A percentile compares a stretch with the other conserved stretches of the same genome.
Evolutionary conservation across 2,797 vertebrate genomes (phyloP).

Genomic region (Danio kyathit): DNA sequence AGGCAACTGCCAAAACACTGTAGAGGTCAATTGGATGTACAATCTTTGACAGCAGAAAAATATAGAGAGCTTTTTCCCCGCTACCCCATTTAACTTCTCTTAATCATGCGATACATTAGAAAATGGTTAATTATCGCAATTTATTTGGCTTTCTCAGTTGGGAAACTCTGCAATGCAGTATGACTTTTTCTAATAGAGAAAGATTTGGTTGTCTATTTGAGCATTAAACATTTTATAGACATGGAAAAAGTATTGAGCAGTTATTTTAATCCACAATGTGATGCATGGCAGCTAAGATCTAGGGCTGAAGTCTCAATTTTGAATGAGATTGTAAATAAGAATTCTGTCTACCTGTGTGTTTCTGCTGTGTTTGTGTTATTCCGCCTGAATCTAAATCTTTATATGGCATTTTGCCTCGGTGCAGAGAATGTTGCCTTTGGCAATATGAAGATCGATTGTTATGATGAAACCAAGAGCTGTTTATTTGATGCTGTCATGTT

Average conservation of each 20-base stretch:
- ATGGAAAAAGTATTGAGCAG: not conserved
- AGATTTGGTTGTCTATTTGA: not conserved
- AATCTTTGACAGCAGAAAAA: not conserved
- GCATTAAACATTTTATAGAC: not conserved
- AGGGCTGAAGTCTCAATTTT: slow-evolving; percentile 15
- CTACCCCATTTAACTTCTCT: not conserved
- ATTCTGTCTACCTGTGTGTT: slow-evolving; percentile 13
- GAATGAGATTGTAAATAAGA: slow-evolving; percentile 36
- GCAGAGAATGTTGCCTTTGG: slow-evolving; percentile 35
- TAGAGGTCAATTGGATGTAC: not conserved
- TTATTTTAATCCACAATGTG: slow-evolving; percentile 24
- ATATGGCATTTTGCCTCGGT: slow-evolving; percentile 18
- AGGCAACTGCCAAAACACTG: slow-evolving; percentile 9
- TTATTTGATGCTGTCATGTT: slow-evolving; percentile 24
- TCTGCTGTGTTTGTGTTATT: slow-evolving; percentile 4
- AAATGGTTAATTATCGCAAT: not conserved
- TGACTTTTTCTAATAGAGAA: not conserved
- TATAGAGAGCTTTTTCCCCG: not conserved
- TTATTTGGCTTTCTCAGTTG: not conserved
- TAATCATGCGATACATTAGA: not conserved
- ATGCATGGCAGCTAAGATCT: slow-evolving; percentile 29
- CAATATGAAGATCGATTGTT: slow-evolving; percentile 1
- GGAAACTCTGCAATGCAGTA: not conserved
- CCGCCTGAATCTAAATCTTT: slow-evolving; percentile 26
- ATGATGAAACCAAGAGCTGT: slow-evolving; percentile 10